These are phyloP conservation scores for Belonocnema kinseyi DNA, from an alignment of 1,140 invertebrate genomes.

Conservation along the genomic window DNA sequence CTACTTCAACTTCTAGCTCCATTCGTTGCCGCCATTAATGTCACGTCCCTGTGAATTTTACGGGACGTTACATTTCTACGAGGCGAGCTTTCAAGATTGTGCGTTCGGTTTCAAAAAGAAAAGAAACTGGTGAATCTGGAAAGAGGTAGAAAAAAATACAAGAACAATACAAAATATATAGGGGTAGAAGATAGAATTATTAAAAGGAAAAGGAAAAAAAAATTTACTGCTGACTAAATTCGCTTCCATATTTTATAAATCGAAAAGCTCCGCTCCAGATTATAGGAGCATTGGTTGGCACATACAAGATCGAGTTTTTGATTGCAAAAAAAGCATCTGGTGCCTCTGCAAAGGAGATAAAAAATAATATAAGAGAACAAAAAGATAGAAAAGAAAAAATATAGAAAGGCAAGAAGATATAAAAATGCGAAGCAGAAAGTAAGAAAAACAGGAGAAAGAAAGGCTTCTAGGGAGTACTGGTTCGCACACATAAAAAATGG, in stretches of 20 bases:
- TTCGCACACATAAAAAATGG: background rate
- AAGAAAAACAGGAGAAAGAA: too few relatives aligned
- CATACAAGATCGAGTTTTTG: background rate
- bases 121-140: background rate
- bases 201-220: background rate
- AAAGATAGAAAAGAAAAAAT: too few relatives aligned
- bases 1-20: slow-evolving; percentile 18
- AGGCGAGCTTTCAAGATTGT: slow-evolving; percentile 18
- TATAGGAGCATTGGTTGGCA: background rate
- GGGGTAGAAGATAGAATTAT: background rate
- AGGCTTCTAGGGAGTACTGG: too few relatives aligned
- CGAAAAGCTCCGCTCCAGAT: background rate
- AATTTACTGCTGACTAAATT: background rate
- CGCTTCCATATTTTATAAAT: slow-evolving; percentile 22
- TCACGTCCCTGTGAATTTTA: slow-evolving; percentile 27
- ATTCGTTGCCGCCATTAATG: slow-evolving; percentile 16
- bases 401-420: too few relatives aligned
- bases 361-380: too few relatives aligned
- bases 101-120: slow-evolving; percentile 13
- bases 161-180: background rate
- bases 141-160: background rate
- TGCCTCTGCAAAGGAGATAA: too few relatives aligned
- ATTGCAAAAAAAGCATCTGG: too few relatives aligned
- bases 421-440: too few relatives aligned
- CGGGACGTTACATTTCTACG: slow-evolving; percentile 6